These are phyloP conservation scores for Scatophagus argus DNA, from an alignment of 2,113 vertebrate species.

Conservation along the genomic window DNA sequence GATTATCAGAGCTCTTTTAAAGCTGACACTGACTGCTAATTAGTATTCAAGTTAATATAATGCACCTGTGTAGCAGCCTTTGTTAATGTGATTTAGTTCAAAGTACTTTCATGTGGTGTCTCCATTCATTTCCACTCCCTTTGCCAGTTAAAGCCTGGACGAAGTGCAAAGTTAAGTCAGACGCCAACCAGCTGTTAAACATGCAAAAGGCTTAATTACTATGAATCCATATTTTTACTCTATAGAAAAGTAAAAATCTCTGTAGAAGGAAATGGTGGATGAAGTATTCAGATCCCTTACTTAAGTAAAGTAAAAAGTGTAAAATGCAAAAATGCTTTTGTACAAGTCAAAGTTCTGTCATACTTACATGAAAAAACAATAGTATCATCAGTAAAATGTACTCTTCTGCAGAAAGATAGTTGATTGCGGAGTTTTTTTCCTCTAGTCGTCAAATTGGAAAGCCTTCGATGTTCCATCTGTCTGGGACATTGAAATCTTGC, in stretches of 20 bases:
- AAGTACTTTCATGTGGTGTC: constrained; percentile 36
- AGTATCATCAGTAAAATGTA: no score
- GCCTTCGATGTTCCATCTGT: no score
- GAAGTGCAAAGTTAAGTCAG: constrained; percentile 1
- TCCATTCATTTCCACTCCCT: constrained; percentile 4
- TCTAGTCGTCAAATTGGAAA: no score
- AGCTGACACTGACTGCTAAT: constrained; percentile 44
- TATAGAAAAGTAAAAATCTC: background rate
- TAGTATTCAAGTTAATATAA: constrained; percentile 47
- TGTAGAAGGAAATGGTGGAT: background rate
- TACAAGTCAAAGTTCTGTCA: no score
- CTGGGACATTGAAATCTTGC: no score
- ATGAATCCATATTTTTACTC: background rate
- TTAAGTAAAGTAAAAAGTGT: no score
- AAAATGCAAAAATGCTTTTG: no score
- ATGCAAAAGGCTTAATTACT: constrained; percentile 20
- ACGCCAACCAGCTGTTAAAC: constrained; percentile 18
- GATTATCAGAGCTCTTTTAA: constrained; percentile 50
- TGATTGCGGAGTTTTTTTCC: no score
- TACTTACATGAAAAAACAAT: no score
- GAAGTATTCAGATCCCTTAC: no score
- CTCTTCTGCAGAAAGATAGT: no score
- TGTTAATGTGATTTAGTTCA: constrained; percentile 48
- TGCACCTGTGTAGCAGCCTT: constrained; percentile 37
- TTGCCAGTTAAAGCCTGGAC: constrained; percentile 31